phyloP scores from a whole-genome alignment of 2,888 invertebrate genomes.

The Selenia dentaria region DNA sequence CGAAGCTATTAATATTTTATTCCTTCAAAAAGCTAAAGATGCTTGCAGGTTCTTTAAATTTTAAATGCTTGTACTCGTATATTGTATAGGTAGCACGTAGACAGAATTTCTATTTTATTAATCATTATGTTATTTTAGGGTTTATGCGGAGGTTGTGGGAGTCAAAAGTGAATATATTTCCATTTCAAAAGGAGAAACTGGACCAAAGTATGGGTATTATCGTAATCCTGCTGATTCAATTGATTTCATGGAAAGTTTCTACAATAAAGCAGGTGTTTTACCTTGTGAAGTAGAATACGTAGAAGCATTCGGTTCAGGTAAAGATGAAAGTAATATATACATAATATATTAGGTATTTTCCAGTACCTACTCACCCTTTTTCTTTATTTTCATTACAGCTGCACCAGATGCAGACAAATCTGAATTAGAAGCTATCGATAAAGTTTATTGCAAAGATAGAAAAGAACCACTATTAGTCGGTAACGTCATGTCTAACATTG shows the following conservation, averaged over 20 bases:
- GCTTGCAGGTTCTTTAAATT: conserved; percentile 13
- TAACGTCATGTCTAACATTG: conserved; percentile 65
- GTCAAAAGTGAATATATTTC: conserved; percentile 39
- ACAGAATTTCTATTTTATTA: too few relatives aligned
- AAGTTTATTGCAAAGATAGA: conserved; percentile 79
- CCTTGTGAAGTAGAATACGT: conserved; percentile 85
- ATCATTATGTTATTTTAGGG: too few relatives aligned
- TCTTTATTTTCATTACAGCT: conserved; percentile 27
- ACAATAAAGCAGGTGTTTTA: conserved; percentile 82
- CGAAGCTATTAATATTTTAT: conserved; percentile 87
- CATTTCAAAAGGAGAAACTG: conserved; percentile 22
- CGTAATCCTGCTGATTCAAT: conserved; percentile 36
- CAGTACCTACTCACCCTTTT: too few relatives aligned
- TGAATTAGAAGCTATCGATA: conserved; percentile 85
- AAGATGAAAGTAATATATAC: not conserved
- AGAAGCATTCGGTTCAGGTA: conserved; percentile 88
- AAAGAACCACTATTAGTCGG: conserved; percentile 84
- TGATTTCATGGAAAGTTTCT: conserved; percentile 58
- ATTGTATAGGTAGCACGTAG: too few relatives aligned
- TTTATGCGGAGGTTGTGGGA: conserved; percentile 45
- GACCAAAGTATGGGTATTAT: conserved; percentile 39
- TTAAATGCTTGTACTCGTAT: too few relatives aligned
- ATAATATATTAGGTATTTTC: too few relatives aligned
- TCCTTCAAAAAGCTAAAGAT: conserved; percentile 85
- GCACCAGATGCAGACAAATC: conserved; percentile 85